Base-by-base conservation (phyloP, 64 coral and sea anemone genomes). In the Montipora cactus region DNA sequence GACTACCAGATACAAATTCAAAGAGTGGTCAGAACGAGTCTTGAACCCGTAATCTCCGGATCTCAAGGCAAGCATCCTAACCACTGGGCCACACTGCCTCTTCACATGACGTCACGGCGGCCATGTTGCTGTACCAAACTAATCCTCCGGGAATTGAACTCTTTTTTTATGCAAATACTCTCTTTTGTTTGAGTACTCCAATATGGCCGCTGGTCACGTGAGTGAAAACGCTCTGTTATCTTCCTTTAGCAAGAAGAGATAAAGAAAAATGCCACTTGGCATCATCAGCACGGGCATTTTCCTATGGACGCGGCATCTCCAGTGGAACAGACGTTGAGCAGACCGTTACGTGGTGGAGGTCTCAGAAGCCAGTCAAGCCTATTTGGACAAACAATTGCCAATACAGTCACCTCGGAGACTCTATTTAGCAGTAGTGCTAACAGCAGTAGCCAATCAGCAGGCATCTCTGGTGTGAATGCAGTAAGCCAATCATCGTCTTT, bases 191-290 rank as follows among this genome's bases (percentile, higher is more conserved):
- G 37, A 37, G 37, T 37, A 37, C 37, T 37, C 37, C 37, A 37
- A 37, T 37, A 37, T 37, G 37, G 37, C 37, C 37, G 37, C 37
- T 37, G 37, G 37, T 37, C 37, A 37, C 37, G 37, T 37, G 37
- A 0, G 37, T 37, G 37, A 37, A 37, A 37, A 37, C 37, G 37
- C 37, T 37, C 37, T 79, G 25, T 12, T 48, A 18, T 44, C 18
- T 47, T 25, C 10, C 14, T 49, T 84, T 37, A 95, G 94, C 90
- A 95, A 82, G 52, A 91, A 92, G 94, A 95, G 87, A 92, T 95
- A 66, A 95, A 88, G 55, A 83, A 92, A 22, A 77, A 92, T 11
- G 74, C 69, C 79, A 83, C 57, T 49, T n/a, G 8, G 64, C 16
- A 18, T 68, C 64, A 13, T 18, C 64, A 16, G 8, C 8, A 4